Base-by-base conservation (phyloP, 1,140 invertebrate genomes). In the Metaphire vulgaris region DNA sequence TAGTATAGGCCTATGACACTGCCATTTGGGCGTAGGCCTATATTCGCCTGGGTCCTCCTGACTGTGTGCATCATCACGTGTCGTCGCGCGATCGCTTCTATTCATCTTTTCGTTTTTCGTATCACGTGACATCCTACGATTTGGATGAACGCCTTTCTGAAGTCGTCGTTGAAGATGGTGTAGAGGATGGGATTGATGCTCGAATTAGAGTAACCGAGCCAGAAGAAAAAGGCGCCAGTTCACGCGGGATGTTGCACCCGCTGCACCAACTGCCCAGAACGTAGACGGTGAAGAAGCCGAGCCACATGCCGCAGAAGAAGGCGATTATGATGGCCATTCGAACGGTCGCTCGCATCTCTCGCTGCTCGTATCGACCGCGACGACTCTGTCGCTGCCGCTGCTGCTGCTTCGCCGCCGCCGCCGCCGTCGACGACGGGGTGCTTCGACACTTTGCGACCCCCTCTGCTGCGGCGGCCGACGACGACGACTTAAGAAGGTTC, bases 131-230 rank as follows among this genome's bases (percentile, higher is more conserved):
- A 56, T 6, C 76, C 34, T 14, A 84, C 67, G 33, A 81, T 69
- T 32, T 79, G 76, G 16, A 80, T 79, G 74, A 85, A 85, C 14
- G 84, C 83, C 41, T 81, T 77, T 32, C 84, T 81, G 77, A 86
- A 85, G 67, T 85, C 84, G 34, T 83, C 79, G 70, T 85, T 86
- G 78, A 85, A 85, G 75, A 82, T 85, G 76, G 83, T 81, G 77
- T 85, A 85, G 69, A 85, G 84, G 69, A 86, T 73, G 26, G 85
- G 84, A 76, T 85, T 85, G 1, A 85, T 65, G 56, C 81, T 82
- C 1, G 69, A 71, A 32, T 71, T 71, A n/a, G 33, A 71, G 32
- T 71, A 71, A 31, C 69, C 69, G 69, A 71, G 69, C 69, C 69
- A 71, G 33, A 71, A 71, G 69, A 71, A 71, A 32, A 71, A 71